A percentile compares a stretch with the other conserved stretches of the same genome.
These are phyloP conservation scores for Mustelus asterias DNA, from an alignment of 2,113 vertebrate genomes.

Conservation along the genomic window DNA sequence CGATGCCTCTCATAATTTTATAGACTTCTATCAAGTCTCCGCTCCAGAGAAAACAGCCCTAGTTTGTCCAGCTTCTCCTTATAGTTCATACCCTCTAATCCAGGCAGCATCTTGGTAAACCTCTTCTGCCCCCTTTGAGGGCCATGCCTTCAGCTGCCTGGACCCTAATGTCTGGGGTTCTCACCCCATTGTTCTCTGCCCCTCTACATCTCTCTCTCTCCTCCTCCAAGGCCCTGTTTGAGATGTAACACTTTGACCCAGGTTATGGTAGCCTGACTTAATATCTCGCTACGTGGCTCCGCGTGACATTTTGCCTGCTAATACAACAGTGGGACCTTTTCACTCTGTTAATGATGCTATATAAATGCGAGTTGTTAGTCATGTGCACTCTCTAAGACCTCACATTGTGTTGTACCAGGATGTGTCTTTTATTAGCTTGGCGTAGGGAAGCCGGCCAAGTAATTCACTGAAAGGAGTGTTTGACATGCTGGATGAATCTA, in stretches of 20 bases:
- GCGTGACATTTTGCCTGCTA: neutral
- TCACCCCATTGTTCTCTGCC: neutral
- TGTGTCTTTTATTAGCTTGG: neutral
- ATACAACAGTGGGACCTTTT: neutral
- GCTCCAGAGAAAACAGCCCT: too few relatives aligned
- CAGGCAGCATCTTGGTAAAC: too few relatives aligned
- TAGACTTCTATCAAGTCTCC: too few relatives aligned
- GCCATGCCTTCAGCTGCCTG: neutral
- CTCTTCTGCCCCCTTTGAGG: too few relatives aligned
- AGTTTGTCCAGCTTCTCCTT: too few relatives aligned
- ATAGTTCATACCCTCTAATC: too few relatives aligned
- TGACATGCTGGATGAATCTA: neutral
- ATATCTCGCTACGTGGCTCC: neutral
- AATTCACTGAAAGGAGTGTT: neutral
- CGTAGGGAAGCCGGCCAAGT: neutral
- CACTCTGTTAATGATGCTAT: neutral
- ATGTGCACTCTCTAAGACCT: neutral
- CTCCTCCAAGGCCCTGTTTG: neutral
- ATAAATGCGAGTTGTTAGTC: neutral
- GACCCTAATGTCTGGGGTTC: neutral
- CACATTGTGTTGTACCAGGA: neutral
- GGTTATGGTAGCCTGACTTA: neutral
- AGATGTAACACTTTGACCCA: neutral
- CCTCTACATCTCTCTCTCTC: neutral
- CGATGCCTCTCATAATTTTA: too few relatives aligned